These are phyloP conservation scores for Microctonus hyperodae DNA, from an alignment of 2,888 invertebrate genomes.

Conservation along the genomic window DNA sequence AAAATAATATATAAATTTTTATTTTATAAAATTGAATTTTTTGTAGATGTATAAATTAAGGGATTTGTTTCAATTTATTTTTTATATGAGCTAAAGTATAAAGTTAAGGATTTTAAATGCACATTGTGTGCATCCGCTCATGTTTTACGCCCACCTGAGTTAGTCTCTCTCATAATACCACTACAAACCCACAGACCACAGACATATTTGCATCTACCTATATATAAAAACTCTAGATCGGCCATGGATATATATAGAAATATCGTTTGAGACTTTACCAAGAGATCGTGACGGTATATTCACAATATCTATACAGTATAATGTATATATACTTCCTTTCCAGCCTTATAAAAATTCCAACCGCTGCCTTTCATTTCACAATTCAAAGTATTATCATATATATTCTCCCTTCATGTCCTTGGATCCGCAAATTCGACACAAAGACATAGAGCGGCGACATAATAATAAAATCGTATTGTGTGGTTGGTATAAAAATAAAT, in stretches of 20 bases:
- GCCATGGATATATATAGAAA: background rate
- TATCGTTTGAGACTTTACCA: constrained; percentile 3
- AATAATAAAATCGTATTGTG: background rate
- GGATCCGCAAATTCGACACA: constrained; percentile 9
- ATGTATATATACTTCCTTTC: constrained; percentile 15
- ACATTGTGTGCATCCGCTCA: constrained; percentile 13
- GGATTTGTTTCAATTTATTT: background rate
- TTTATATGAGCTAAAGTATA: background rate
- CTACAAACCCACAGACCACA: constrained; percentile 16
- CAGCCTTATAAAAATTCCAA: constrained; percentile 14
- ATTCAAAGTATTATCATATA: constrained; percentile 4
- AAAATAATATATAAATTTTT: no score
- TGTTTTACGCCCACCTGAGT: background rate
- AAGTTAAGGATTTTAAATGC: background rate
- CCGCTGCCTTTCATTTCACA: constrained; percentile 25
- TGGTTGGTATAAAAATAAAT: background rate
- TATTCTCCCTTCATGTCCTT: background rate
- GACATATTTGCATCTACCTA: background rate
- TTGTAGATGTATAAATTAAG: no score
- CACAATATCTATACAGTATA: background rate
- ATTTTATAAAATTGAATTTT: no score
- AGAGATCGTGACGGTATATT: constrained; percentile 8
- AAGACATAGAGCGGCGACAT: no score
- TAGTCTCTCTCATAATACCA: background rate
- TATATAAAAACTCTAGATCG: background rate